Conservation (phyloP, 2,888 invertebrate species). For the Tachystola acroxantha region DNA sequence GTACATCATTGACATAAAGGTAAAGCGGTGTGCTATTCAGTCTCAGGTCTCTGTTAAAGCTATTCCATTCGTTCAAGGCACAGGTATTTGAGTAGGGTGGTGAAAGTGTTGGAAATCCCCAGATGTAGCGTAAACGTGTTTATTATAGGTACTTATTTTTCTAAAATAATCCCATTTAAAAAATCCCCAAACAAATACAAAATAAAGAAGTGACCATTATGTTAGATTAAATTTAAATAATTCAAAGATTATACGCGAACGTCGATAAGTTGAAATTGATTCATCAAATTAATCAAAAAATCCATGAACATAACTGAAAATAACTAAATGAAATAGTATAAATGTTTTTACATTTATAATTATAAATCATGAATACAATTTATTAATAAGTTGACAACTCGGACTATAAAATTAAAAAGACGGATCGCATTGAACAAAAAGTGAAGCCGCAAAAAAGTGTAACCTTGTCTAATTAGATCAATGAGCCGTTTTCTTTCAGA, state of each 20-base stretch:
- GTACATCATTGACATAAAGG: neutral
- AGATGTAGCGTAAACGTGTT: neutral
- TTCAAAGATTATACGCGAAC: slow-evolving; percentile 20
- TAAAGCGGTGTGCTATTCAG: slow-evolving; percentile 4
- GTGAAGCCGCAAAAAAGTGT: too few species aligned
- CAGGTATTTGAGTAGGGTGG: slow-evolving; percentile 1
- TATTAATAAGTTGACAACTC: too few species aligned
- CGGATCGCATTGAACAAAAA: too few species aligned
- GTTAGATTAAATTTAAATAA: slow-evolving; percentile 14
- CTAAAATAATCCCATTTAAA: neutral
- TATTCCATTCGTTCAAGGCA: slow-evolving; percentile 1
- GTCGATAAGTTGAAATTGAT: neutral
- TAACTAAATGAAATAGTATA: slow-evolving; percentile 1
- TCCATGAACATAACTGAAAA: slow-evolving; percentile 11
- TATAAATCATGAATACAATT: too few species aligned
- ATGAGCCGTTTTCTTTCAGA: too few species aligned
- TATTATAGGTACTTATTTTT: neutral
- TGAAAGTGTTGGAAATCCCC: slow-evolving; percentile 6
- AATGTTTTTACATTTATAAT: too few species aligned
- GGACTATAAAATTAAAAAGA: too few species aligned
- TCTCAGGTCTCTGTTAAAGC: neutral
- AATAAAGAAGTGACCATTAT: slow-evolving; percentile 12
- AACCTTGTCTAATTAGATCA: too few species aligned
- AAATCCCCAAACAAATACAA: slow-evolving; percentile 11
- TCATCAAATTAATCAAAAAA: neutral